These are phyloP conservation scores for Denticeps clupeoides DNA, from an alignment of 2,797 vertebrate species.

Conservation along the genomic window DNA sequence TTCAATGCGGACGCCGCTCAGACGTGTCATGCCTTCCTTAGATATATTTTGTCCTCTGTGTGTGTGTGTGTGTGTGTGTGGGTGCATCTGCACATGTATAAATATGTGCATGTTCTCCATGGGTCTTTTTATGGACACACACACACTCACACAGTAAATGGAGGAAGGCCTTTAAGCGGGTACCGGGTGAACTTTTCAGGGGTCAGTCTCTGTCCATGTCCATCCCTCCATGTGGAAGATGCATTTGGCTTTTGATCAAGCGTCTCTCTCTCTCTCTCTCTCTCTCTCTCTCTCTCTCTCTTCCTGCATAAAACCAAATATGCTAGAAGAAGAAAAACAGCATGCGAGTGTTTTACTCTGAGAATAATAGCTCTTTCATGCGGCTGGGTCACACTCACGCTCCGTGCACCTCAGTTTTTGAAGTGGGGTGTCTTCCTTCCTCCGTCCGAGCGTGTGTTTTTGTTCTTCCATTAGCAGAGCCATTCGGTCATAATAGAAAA, in stretches of 20 bases:
- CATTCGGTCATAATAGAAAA: background rate
- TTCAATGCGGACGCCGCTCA: slow-evolving; percentile 25
- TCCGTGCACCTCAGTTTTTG: no score
- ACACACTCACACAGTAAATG: slow-evolving; percentile 5
- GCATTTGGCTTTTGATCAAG: slow-evolving; percentile 24
- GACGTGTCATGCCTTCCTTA: slow-evolving; percentile 22
- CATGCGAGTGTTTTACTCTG: background rate
- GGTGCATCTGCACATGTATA: background rate
- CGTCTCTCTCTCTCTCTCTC: no score
- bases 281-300: no score
- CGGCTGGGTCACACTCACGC: no score
- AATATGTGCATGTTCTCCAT: slow-evolving; percentile 17
- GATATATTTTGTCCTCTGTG: slow-evolving; percentile 16
- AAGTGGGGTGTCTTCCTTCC: no score
- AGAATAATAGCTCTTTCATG: background rate
- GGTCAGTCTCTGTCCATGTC: slow-evolving; percentile 11
- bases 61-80: background rate
- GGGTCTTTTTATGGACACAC: no score
- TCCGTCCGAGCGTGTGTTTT: background rate
- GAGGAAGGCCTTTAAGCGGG: slow-evolving; percentile 18
- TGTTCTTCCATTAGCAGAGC: background rate
- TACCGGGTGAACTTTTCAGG: slow-evolving; percentile 17
- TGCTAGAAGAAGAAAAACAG: background rate
- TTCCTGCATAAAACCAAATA: slow-evolving; percentile 3
- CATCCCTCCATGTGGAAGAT: slow-evolving; percentile 13